Percentiles rank a stretch among this genome's conserved stretches.
Conservation (phyloP, 2,888 invertebrate species). For the Polylopha cassiicola region DNA sequence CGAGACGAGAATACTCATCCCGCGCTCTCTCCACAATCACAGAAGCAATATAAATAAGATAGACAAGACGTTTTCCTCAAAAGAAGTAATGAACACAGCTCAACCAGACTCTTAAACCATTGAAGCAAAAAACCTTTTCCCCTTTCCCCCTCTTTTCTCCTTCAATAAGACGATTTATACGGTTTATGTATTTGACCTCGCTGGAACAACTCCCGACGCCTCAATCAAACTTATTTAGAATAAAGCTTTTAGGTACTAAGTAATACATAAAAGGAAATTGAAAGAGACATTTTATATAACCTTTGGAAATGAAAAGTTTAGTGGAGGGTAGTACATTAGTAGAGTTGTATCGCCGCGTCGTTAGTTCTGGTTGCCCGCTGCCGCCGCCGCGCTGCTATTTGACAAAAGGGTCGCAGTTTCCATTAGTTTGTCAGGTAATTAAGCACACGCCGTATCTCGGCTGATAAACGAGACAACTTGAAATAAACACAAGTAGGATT, state of each 20-base stretch:
- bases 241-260: constrained; percentile 22
- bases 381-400: too few relatives aligned
- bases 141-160: constrained; percentile 21
- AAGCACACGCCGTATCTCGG: constrained; percentile 2
- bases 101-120: constrained; percentile 21
- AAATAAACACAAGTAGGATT: background rate
- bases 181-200: constrained; percentile 31
- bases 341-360: constrained; percentile 6
- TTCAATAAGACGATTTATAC: constrained; percentile 29
- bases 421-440: constrained; percentile 12
- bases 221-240: constrained; percentile 24
- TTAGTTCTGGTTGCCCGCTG: constrained; percentile 3
- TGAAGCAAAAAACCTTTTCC: constrained; percentile 30
- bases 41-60: constrained; percentile 9
- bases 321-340: constrained; percentile 8
- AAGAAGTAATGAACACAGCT: constrained; percentile 18
- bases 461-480: background rate
- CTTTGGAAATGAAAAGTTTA: constrained; percentile 15
- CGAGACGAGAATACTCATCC: background rate
- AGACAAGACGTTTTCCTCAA: constrained; percentile 19
- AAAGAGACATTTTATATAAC: constrained; percentile 13
- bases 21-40: constrained; percentile 2
- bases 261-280: constrained; percentile 5
- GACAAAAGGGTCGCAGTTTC: constrained; percentile 2
- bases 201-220: constrained; percentile 20